Evolutionary conservation across 1,140 invertebrate species (phyloP), one percentile per base, ranked within the genome.

Genomic region (Caerostris extrusa): DNA sequence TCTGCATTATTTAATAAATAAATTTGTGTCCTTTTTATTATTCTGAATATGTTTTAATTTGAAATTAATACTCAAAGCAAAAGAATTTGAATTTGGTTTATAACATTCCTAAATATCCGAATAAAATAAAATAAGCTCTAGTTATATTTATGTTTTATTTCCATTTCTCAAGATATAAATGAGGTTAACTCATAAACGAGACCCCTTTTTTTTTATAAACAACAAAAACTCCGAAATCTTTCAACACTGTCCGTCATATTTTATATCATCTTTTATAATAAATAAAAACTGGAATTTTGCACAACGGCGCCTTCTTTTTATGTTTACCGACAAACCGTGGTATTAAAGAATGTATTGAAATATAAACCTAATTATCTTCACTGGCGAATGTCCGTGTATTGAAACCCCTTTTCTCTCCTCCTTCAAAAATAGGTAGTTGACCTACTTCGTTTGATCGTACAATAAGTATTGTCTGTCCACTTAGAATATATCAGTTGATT

Each of bases 371-470:
- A 91, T 91, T 81, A 82, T 91, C 58, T 58, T 5, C 12, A 10
- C 71, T n/a, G 50, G 34, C 69, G 87, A 34, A 82, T 58, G 69
- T 19, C 71, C 10, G 56, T 90, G 12, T 12, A 14, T 69, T 34
- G 7, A 53, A 91, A 91, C 10, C 85, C 69, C 90, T 91, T n/a
- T 91, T 91, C 90, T 81, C 90, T 50, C 14, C 5, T 57, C 34
- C 71, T 67, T 34, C 77, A 92, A 92, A 92, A 85, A 85, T 67
- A 81, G 90, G 77, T 58, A 85, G 57, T 85, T 92, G 90, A 85
- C 90, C 90, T 53, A 92, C 90, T 61, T 92, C 57, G 81, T 50
- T 56, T 81, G 34, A 67, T 55, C 34, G 19, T 10, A 92, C 82
- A 92, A 92, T 85, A 57, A 85, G 77, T 67, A 85, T 92, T 85